phyloP scores from a whole-genome alignment of 2,113 vertebrate genomes.

The Tyto alba region DNA sequence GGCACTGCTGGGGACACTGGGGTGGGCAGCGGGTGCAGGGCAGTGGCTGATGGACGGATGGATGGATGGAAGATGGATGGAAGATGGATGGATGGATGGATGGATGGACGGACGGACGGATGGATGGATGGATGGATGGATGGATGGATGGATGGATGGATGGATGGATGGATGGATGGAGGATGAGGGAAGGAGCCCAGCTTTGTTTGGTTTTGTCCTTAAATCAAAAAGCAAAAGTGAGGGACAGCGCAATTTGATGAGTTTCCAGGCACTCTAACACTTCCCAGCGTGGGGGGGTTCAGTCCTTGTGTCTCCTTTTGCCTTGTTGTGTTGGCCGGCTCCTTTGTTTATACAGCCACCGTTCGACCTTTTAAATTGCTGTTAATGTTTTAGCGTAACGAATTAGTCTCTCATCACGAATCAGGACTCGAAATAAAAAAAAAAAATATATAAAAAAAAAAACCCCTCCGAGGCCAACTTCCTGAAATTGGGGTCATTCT shows the following conservation, averaged over 20 bases:
- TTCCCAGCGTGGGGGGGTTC: not conserved
- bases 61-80: not conserved
- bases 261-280: constrained; percentile 11
- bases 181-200: not conserved
- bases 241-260: not conserved
- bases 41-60: not conserved
- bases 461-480: constrained; percentile 90
- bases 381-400: constrained; percentile 99
- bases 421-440: constrained; percentile 91
- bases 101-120: not conserved
- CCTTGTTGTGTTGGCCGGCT: constrained; percentile 71
- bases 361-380: constrained; percentile 97
- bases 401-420: constrained; percentile 99
- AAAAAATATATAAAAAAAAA: constrained; percentile 68
- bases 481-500: constrained; percentile 99
- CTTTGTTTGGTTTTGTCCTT: not conserved
- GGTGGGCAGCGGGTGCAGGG: not conserved
- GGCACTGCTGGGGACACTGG: rapidly evolving
- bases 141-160: not conserved
- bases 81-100: not conserved
- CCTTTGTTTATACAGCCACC: constrained; percentile 83
- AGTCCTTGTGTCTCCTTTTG: constrained; percentile 60
- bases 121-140: not conserved
- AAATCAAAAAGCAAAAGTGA: not conserved
- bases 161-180: not conserved